Conservation (phyloP, 1,140 invertebrate genomes). For the Hestina assimilis region DNA sequence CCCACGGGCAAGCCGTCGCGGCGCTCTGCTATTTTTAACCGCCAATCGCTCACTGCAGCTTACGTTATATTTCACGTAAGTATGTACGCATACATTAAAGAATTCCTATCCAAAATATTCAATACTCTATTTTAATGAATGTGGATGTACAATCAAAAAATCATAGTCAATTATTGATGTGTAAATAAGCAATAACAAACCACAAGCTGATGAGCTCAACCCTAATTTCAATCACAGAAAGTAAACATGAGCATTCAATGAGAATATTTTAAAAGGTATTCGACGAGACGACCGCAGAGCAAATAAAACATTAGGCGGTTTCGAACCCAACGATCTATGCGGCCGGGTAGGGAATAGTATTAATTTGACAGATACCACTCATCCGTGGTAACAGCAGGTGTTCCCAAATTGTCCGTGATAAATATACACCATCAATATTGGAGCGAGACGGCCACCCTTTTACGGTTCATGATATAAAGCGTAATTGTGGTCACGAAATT, state of each 20-base stretch:
- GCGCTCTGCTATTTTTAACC: slow-evolving; percentile 32
- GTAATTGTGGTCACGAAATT: slow-evolving; percentile 45
- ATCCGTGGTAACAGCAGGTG: slow-evolving; percentile 61
- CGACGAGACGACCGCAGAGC: slow-evolving; percentile 38
- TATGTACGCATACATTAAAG: no score
- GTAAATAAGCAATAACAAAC: slow-evolving; percentile 3
- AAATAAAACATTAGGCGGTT: slow-evolving; percentile 52
- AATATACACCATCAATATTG: slow-evolving; percentile 62
- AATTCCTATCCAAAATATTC: no score
- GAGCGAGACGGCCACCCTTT: slow-evolving; percentile 44
- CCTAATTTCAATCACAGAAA: slow-evolving; percentile 25
- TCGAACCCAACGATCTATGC: slow-evolving; percentile 31
- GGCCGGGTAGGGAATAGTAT: slow-evolving; percentile 31
- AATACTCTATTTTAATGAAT: no score
- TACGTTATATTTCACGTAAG: neutral
- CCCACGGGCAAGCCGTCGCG: slow-evolving; percentile 19
- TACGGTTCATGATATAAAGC: slow-evolving; percentile 43
- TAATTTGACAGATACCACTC: slow-evolving; percentile 54
- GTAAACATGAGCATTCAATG: slow-evolving; percentile 27
- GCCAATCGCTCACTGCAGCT: slow-evolving; percentile 31
- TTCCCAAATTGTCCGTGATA: slow-evolving; percentile 67
- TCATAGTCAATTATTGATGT: no score
- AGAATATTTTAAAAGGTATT: slow-evolving; percentile 37
- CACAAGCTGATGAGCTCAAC: slow-evolving; percentile 1
- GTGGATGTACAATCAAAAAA: no score